phyloP scores from a whole-genome alignment of 2,888 invertebrate genomes.

The Toxonevra muliebris region DNA sequence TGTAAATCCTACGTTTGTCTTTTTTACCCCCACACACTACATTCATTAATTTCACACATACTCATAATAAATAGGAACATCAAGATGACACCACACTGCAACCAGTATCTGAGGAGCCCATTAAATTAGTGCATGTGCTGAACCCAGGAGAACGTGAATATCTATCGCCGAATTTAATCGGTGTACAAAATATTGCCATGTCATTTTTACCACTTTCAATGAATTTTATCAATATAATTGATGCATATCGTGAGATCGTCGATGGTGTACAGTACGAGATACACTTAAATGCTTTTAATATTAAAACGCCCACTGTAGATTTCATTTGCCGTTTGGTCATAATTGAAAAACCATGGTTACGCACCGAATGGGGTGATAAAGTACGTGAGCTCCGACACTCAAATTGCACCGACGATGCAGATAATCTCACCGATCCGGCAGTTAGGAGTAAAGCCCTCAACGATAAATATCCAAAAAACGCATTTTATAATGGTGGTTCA shows the following conservation, averaged over 20 bases:
- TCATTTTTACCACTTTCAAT: constrained; percentile 59
- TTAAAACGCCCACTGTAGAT: constrained; percentile 54
- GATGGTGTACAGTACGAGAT: constrained; percentile 63
- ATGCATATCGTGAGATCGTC: constrained; percentile 62
- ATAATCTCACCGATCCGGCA: constrained; percentile 40
- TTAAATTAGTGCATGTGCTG: constrained; percentile 57
- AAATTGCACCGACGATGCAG: constrained; percentile 70
- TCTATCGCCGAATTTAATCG: constrained; percentile 61
- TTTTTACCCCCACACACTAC: neutral
- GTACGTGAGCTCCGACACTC: constrained; percentile 71
- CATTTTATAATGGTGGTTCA: constrained; percentile 57
- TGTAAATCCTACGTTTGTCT: neutral
- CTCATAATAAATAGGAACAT: constrained; percentile 4
- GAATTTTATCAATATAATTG: constrained; percentile 61
- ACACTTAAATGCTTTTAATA: constrained; percentile 56
- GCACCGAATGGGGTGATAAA: constrained; percentile 68
- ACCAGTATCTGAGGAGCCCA: constrained; percentile 51
- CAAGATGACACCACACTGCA: constrained; percentile 23
- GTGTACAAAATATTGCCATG: constrained; percentile 62
- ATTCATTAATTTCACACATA: neutral
- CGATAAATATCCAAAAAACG: constrained; percentile 60
- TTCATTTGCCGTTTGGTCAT: constrained; percentile 70
- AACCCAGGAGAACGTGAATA: constrained; percentile 62
- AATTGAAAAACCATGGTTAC: constrained; percentile 74
- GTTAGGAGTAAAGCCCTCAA: constrained; percentile 48